A percentile compares a stretch with the other conserved stretches of the same genome.
These are phyloP conservation scores for Acanthacorydalis orientalis DNA, from an alignment of 2,888 invertebrate species.

Conservation along the genomic window DNA sequence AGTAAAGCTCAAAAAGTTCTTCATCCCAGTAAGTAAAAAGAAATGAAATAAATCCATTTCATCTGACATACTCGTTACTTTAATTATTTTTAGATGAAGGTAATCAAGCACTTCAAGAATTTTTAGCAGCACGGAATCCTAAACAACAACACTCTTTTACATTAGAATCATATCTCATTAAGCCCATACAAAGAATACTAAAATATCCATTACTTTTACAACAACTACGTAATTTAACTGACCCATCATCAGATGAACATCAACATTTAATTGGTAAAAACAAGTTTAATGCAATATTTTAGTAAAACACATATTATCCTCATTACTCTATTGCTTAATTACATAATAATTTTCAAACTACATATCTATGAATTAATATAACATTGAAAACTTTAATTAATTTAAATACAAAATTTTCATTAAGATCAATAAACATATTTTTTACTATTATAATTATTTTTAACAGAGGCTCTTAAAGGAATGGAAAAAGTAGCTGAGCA, in stretches of 20 bases:
- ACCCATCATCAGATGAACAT: slow-evolving; percentile 85
- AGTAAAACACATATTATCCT: too few relatives aligned
- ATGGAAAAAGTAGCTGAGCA: slow-evolving; percentile 99
- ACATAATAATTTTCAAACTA: background rate
- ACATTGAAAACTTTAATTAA: background rate
- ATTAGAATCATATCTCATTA: slow-evolving; percentile 93
- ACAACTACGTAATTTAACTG: slow-evolving; percentile 86
- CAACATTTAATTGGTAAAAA: slow-evolving; percentile 73
- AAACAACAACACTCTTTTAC: slow-evolving; percentile 94
- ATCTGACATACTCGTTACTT: background rate
- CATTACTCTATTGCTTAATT: too few relatives aligned
- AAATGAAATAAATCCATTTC: background rate
- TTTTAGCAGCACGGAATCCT: slow-evolving; percentile 85
- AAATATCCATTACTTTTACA: slow-evolving; percentile 91
- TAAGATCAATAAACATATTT: background rate
- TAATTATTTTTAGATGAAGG: slow-evolving; percentile 58
- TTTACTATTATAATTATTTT: slow-evolving; percentile 6
- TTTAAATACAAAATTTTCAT: background rate
- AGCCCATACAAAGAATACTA: slow-evolving; percentile 94
- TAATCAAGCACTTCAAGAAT: slow-evolving; percentile 91
- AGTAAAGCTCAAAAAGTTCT: slow-evolving; percentile 97
- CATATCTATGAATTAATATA: background rate
- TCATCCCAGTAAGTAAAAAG: slow-evolving; percentile 74
- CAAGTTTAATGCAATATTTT: background rate
- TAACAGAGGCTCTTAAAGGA: slow-evolving; percentile 81